Percentiles rank a stretch among this genome's conserved stretches.
These are phyloP conservation scores for Microchirus variegatus DNA, from an alignment of 2,797 vertebrate species.

Conservation along the genomic window DNA sequence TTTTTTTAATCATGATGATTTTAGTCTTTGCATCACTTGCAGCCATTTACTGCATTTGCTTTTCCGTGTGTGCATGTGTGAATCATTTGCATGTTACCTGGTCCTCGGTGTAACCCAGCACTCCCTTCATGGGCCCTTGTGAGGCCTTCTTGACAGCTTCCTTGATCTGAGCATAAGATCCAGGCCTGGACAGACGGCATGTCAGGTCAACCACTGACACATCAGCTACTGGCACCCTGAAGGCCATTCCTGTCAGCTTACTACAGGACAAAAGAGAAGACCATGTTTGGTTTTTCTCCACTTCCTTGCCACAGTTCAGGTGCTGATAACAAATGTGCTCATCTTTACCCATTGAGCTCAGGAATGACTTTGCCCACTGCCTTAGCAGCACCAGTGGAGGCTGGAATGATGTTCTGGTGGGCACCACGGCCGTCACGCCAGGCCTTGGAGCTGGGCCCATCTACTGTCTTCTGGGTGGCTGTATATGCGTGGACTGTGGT, in stretches of 20 bases:
- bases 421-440: constrained; percentile 90
- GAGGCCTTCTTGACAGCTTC: constrained; percentile 86
- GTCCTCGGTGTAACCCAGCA: constrained; percentile 91
- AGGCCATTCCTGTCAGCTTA: constrained; percentile 92
- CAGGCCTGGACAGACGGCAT: constrained; percentile 83
- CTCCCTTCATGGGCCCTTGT: constrained; percentile 85
- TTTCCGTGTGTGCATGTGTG: background rate
- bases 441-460: constrained; percentile 88
- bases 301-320: background rate
- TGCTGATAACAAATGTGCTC: background rate
- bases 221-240: constrained; percentile 88
- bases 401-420: constrained; percentile 91
- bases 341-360: constrained; percentile 85
- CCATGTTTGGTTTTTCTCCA: background rate
- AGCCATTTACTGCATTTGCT: constrained; percentile 4
- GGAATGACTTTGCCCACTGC: constrained; percentile 92
- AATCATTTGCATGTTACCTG: constrained; percentile 70
- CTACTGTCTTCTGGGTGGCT: constrained; percentile 93
- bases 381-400: constrained; percentile 91
- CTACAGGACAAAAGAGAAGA: constrained; percentile 56
- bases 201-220: constrained; percentile 93
- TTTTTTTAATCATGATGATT: background rate
- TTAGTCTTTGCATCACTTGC: background rate
- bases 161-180: constrained; percentile 85
- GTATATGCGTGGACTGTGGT: constrained; percentile 93